Base-by-base conservation (phyloP, 1,140 invertebrate species). In the Melanaphis sacchari region DNA sequence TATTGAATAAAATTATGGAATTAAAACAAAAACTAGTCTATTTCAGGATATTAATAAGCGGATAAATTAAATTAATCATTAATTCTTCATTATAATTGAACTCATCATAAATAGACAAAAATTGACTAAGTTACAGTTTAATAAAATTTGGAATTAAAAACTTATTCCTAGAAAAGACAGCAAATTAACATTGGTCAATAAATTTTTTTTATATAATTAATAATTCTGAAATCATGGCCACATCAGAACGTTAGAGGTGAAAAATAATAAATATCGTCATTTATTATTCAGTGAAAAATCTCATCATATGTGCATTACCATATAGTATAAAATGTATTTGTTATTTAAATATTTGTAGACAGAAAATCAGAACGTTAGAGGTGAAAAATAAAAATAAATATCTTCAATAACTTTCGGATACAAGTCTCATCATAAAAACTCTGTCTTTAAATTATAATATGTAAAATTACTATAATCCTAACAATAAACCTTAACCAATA, bases 201-300 rank as follows among this genome's bases (percentile, higher is more conserved):
- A 54, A 26, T 3, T 46, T 15, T 46, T 15, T 46, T 43, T 8
- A 49, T 21, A 49, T 49, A 52, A 52, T 22, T 3, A 22, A 54
- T 9, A 59, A 26, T 31, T 59, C 54, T 59, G 9, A 3, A 59
- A 59, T 31, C 54, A 31, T 31, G 31, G 31, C 26, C 76, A 52
- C 6, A 49, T 95, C 95, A 95, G 94, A 94, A 95, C 94, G 94
- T 95, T 95, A 95, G 95, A 95, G 94, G 95, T 95, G 94, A 95
- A 94, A 87, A 66, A 66, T n/a, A 66, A 0, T 4, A n/a, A n/a
- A 66, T n/a, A 66, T 31, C 54, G 7, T 59, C 54, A 59, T 26
- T 54, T 9, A 59, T 26, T 59, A 31, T 41, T 94, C 93, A 93
- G 94, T 41, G 26, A 59, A 26, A 54, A 41, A 21, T 49, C 52